phyloP scores from a whole-genome alignment of 2,113 vertebrate species.

The Salvator merianae region DNA sequence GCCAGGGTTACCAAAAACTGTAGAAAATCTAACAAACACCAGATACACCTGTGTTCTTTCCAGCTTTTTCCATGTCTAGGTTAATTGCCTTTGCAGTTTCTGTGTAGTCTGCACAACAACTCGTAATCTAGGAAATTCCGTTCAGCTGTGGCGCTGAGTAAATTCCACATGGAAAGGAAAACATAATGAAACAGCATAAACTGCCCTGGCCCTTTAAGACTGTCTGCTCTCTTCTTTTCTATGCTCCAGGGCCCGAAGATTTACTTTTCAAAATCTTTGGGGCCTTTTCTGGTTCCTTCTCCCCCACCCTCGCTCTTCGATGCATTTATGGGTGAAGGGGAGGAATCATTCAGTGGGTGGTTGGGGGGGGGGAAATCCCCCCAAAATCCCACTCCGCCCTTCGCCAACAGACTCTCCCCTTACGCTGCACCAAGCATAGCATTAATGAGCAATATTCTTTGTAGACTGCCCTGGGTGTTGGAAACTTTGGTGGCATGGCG shows the following conservation, averaged over 20 bases:
- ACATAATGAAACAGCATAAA: no score
- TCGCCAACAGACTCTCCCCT: not conserved
- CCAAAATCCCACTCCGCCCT: slow-evolving; percentile 28
- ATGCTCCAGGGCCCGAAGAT: not conserved
- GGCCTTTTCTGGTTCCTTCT: accelerated
- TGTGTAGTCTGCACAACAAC: no score
- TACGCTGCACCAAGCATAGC: slow-evolving; percentile 14
- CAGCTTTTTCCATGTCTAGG: no score
- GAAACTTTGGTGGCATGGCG: slow-evolving; percentile 7
- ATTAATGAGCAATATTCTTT: slow-evolving; percentile 61
- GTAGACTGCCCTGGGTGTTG: slow-evolving; percentile 3
- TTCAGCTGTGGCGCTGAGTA: no score
- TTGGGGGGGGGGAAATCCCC: not conserved
- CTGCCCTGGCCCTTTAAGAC: no score
- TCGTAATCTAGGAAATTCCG: no score
- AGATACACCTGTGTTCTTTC: no score
- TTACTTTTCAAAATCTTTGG: not conserved
- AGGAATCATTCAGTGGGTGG: slow-evolving; percentile 23
- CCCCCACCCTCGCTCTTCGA: not conserved
- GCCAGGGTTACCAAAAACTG: no score
- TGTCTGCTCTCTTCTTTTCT: not conserved
- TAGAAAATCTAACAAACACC: no score
- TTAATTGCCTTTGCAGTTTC: no score
- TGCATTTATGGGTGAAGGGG: slow-evolving; percentile 38
- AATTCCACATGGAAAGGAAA: no score